Evolutionary conservation across 1,140 invertebrate genomes (phyloP).

Genomic region (Zaprionus inermis): DNA sequence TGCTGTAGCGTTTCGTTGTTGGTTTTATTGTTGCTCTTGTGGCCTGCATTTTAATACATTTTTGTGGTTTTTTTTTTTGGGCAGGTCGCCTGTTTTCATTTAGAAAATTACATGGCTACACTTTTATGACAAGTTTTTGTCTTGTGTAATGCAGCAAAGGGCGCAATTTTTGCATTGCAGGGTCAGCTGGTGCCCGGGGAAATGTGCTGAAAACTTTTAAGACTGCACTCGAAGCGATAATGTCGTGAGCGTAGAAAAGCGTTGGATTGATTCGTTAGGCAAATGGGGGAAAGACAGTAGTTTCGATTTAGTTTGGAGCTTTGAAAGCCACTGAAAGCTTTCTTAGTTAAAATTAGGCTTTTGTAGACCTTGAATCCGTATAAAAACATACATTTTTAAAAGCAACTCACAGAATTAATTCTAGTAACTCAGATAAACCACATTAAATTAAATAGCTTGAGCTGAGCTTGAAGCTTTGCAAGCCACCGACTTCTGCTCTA

Average conservation of each 20-base stretch:
- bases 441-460: no score
- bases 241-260: not conserved
- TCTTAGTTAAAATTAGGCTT: not conserved
- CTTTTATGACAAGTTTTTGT: slow-evolving; percentile 49
- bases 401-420: not conserved
- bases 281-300: no score
- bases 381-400: no score
- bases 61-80: slow-evolving; percentile 29
- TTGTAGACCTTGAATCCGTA: no score
- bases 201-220: slow-evolving; percentile 1
- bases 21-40: slow-evolving; percentile 28
- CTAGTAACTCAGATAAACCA: no score
- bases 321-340: not conserved
- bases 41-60: slow-evolving; percentile 52
- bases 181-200: not conserved
- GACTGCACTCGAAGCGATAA: not conserved
- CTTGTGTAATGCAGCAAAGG: slow-evolving; percentile 24
- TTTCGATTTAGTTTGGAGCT: not conserved
- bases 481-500: no score
- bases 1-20: not conserved
- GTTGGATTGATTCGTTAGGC: no score
- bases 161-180: slow-evolving; percentile 13
- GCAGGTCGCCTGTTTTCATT: slow-evolving; percentile 53
- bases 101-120: slow-evolving; percentile 64
- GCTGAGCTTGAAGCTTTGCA: no score